Evolutionary conservation across 2,113 vertebrate genomes (phyloP), one percentile per base, ranked within the genome.

Genomic region (Halcyon senegalensis): DNA sequence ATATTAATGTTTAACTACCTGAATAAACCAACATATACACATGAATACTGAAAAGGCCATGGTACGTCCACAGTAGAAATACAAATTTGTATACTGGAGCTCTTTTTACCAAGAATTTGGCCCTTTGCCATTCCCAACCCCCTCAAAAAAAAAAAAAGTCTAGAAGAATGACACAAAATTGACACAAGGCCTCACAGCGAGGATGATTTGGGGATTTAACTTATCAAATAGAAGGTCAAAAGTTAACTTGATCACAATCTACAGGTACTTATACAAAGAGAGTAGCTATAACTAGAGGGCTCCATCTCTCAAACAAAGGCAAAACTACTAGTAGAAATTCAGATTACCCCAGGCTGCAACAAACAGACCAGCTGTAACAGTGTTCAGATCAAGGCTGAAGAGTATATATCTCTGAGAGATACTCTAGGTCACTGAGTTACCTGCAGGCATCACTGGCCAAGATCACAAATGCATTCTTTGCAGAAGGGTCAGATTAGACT

Each of bases 231-330:
- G 25, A 88, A 92, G 94, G 93, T 89, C 80, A 95, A 75, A 95
- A 94, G 87, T 91, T 91, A 93, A 79, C 93, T 89, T 82, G 91
- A 93, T 97, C 48, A 48, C 69, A 82, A 94, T 96, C 95, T 95
- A 79, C 58, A 87, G 39, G 60, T 87, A 89, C 33, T 63, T 68
- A 70, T 6, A 93, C 83, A 78, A 67, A 64, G 10, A 82, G 10
- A 82, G 13, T 14, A 64, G 30, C 55, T 87, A 6, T 91, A 75
- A 95, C 89, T 82, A 72, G 60, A 82, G 39, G 89, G 84, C 66
- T 95, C 64, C 48, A 44, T 84, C 69, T 75, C 69, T 62, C 37
- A 85, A 46, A 84, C n/a, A 55, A 92, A 89, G 58, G 37, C 58
- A 93, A 94, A 91, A 78, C 68, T 87, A 33, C 33, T 17, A 23